Base-by-base conservation (phyloP, 2,113 vertebrate genomes). In the Neodontobutis hainanensis region DNA sequence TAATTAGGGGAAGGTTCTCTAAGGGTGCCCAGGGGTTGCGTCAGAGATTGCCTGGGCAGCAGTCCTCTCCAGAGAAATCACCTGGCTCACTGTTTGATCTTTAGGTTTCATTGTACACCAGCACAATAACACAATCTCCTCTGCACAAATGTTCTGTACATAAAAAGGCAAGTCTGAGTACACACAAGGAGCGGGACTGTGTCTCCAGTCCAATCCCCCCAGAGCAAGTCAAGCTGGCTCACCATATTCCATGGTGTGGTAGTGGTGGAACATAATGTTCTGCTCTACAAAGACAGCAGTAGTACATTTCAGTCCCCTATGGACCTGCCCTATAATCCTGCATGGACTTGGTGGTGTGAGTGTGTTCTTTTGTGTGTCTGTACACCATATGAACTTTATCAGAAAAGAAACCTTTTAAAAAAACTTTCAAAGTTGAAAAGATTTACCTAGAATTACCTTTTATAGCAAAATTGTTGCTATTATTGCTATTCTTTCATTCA, bases 41-140 rank as follows among this genome's bases (percentile, higher is more conserved):
- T 88, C 85, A 87, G 64, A 87, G 83, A 87, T 86, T 89, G 86
- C 85, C 83, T 68, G 84, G 84, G 86, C 82, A 84, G 80, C 77
- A 67, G 66, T 53, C 49, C 61, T 82, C 86, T 83, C 88, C 59
- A 65, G 86, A 87, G 86, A 90, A 88, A 87, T 86, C 75, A 86
- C 85, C 84, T 80, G 76, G 78, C 65, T 85, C 74, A 60, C 71
- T 85, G 77, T 86, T 81, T 84, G 77, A 86, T 81, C 75, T 87
- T 64, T 51, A 81, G 76, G 73, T 84, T 74, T 69, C 46, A 81
- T 80, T 73, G 74, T 53, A 38, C 66, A 81, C 63, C 53, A 61
- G 45, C 15, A 44, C 45, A 36, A 65, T 6, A 64, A 73, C 62
- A 63, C 63, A 80, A 61, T 68, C 64, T 55, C 61, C 68, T 64